Evolutionary conservation across 2,797 vertebrate species (phyloP), one percentile per base, ranked within the genome.

Genomic region (Acestrorhynchus altus): DNA sequence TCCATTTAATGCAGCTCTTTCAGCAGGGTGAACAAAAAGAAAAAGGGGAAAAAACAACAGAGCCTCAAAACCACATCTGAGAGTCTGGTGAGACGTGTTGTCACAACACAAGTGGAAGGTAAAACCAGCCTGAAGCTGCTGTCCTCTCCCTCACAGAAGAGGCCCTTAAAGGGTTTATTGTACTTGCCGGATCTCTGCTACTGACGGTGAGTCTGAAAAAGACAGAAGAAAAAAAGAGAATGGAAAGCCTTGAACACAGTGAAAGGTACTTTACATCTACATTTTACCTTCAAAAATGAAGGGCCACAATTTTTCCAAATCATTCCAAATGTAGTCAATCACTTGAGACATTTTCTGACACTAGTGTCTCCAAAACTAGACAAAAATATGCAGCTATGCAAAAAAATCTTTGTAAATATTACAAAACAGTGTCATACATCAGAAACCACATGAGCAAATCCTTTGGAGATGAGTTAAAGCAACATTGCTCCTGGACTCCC

Each of bases 81-180:
- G 90, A 80, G 82, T 88, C 80, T 86, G 88, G 87, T 81, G 84
- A 80, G 86, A 86, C 84, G 86, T 94, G 91, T 92, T 93, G 87
- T 94, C 94, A 94, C 94, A 94, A 93, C 87, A 92, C 83, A 81
- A 84, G 81, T 83, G 90, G 85, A 91, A 89, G 85, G 88, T 84
- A 83, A 83, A 89, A 82, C 86, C 81, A 91, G 87, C 81, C 87
- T 88, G 90, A 90, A 90, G 76, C 83, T 76, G 69, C 83, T 86
- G 86, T 90, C 84, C 84, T 83, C 85, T 84, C 66, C 82, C 70
- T 85, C 83, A 67, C 86, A 81, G 82, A 74, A 49, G 82, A 79
- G 87, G 81, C 81, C 88, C 86, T 81, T 77, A 77, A 85, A 83
- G 84, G 80, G 84, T 83, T 63, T 74, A 68, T 63, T 74, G 56